These are phyloP conservation scores for Plotosus lineatus DNA, from an alignment of 2,113 vertebrate genomes.

Conservation along the genomic window DNA sequence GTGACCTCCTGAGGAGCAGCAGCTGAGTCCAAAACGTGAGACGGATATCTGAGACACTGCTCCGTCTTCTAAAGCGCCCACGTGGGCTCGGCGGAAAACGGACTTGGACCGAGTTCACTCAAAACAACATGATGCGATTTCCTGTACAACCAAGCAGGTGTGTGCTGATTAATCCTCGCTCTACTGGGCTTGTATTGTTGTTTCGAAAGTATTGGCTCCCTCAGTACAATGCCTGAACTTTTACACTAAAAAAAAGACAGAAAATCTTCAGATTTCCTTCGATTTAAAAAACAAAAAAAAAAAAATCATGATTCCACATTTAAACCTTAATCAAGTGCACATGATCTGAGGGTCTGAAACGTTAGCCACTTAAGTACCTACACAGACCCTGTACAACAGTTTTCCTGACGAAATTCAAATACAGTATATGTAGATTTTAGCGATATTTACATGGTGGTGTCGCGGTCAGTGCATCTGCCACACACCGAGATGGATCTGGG, in stretches of 20 bases:
- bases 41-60: conserved; percentile 14
- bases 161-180: neutral
- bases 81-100: neutral
- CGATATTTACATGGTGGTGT: no score
- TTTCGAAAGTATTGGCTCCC: neutral
- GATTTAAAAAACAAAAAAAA: neutral
- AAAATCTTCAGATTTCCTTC: neutral
- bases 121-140: neutral
- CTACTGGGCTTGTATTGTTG: neutral
- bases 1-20: conserved; percentile 32
- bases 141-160: neutral
- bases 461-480: no score
- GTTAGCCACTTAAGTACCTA: no score
- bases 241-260: neutral
- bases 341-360: neutral
- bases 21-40: conserved; percentile 28
- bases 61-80: conserved; percentile 14
- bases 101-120: neutral
- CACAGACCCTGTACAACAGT: no score
- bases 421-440: no score
- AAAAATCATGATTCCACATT: neutral
- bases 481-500: no score
- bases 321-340: neutral
- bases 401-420: neutral
- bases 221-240: neutral